Percentiles rank a stretch among this genome's conserved stretches.
These are phyloP conservation scores for Hippocampus kuda DNA, from an alignment of 2,797 vertebrate genomes.

Conservation along the genomic window DNA sequence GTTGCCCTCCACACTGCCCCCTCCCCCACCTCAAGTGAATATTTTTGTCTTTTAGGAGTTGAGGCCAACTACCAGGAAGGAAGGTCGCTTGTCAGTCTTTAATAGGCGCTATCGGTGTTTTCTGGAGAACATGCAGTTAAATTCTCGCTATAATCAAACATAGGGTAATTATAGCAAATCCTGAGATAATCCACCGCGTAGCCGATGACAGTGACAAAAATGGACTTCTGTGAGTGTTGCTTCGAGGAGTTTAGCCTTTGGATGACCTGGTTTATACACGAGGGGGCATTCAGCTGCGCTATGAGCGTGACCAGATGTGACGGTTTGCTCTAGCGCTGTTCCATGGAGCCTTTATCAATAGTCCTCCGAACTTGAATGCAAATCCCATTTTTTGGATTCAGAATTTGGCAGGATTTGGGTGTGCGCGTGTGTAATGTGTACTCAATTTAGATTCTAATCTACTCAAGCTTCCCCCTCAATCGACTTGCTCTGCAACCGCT, in stretches of 20 bases:
- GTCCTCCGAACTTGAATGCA: constrained; percentile 34
- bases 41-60: constrained; percentile 1
- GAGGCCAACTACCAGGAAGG: constrained; percentile 20
- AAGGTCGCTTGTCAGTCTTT: constrained; percentile 43
- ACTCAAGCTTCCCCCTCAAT: not conserved
- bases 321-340: constrained; percentile 32
- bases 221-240: not conserved
- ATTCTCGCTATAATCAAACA: constrained; percentile 4
- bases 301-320: constrained; percentile 34
- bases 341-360: constrained; percentile 30
- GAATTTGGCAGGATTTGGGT: constrained; percentile 9
- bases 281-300: constrained; percentile 11
- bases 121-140: constrained; percentile 16
- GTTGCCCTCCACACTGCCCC: constrained; percentile 31
- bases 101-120: constrained; percentile 31
- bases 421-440: not conserved
- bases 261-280: constrained; percentile 25
- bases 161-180: not conserved
- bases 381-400: constrained; percentile 46
- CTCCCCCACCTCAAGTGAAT: not conserved
- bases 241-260: constrained; percentile 11
- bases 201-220: constrained; percentile 12
- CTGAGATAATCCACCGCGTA: constrained; percentile 3
- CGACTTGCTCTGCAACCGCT: not conserved
- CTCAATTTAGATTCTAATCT: not conserved